Base-by-base conservation (phyloP, 2,113 vertebrate species). In the Dermatemys mawii region DNA sequence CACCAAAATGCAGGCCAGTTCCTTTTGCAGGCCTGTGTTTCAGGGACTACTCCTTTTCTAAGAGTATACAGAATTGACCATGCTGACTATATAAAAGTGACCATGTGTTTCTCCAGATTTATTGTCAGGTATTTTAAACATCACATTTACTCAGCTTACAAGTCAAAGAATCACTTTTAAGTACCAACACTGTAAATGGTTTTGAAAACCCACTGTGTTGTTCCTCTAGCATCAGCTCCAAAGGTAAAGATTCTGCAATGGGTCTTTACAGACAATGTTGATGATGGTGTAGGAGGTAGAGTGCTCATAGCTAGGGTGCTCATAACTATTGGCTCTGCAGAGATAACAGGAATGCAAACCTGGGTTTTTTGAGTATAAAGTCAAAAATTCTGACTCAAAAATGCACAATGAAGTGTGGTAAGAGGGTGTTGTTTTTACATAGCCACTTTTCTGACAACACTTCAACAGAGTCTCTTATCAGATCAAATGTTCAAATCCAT, bases 41-140 rank as follows among this genome's bases (percentile, higher is more conserved):
- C 92, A 89, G 86, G 94, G 93, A 32, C 67, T 90, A 79, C 21
- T 92, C 57, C 24, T 85, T 82, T 91, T 94, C 26, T 91, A 87
- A 80, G 44, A 50, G 0, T 55, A 16, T 1, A 4, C 13, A 81
- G 75, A 95, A 60, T 95, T 92, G 90, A 11, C 12, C 96, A 54
- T 92, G 35, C 55, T 84, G 67, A 78, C 79, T 85, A 86, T 63
- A 44, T 78, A 54, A 75, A 93, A 89, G 38, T 89, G 79, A 80
- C 83, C 53, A 5, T 82, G 21, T 78, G 86, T 79, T 70, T 51
- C 48, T 17, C 38, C n/a, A 82, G 19, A 80, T 63, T 32, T 29
- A 19, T 60, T 92, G 80, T 55, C 44, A 88, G 38, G 21, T 6
- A 0, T 48, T 70, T 88, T 51, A 2, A n/a, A 54, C 32, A 51